Evolutionary conservation across 2,888 invertebrate genomes (phyloP).

Genomic region (Drosophila longiperda): DNA sequence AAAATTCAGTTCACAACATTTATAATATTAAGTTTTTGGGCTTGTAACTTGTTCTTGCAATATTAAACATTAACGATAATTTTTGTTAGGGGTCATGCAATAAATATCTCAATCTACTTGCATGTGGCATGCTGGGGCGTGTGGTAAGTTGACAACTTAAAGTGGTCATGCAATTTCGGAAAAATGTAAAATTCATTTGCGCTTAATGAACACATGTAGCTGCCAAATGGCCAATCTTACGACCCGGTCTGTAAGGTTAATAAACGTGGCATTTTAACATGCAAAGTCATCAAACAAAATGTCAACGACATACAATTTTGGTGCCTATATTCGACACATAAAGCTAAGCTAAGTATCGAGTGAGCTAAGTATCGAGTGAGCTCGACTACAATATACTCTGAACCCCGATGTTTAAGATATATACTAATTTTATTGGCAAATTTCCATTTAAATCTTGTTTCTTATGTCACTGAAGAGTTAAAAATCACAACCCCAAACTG

Average conservation of each 20-base stretch:
- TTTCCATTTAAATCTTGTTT: no score
- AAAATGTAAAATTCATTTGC: slow-evolving; percentile 27
- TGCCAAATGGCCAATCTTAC: slow-evolving; percentile 22
- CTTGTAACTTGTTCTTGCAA: neutral
- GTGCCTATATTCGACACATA: slow-evolving; percentile 7
- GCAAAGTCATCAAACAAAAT: slow-evolving; percentile 27
- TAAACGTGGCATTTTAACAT: slow-evolving; percentile 32
- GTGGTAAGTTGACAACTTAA: slow-evolving; percentile 42
- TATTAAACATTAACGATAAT: slow-evolving; percentile 11
- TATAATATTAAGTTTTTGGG: neutral
- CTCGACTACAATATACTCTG: no score
- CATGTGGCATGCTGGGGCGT: slow-evolving; percentile 49
- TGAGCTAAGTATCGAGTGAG: no score
- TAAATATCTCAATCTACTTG: slow-evolving; percentile 5
- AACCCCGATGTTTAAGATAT: no score
- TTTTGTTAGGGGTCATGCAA: slow-evolving; percentile 35
- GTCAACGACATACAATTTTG: slow-evolving; percentile 12
- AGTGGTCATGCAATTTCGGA: slow-evolving; percentile 66
- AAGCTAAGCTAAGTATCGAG: neutral
- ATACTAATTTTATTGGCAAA: no score
- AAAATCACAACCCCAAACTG: no score
- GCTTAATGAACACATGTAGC: slow-evolving; percentile 57
- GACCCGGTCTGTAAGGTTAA: slow-evolving; percentile 8
- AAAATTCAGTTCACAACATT: neutral
- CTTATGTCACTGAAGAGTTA: no score